Base-by-base conservation (phyloP, 2,888 invertebrate species). In the Taphrorychus bicolor region DNA sequence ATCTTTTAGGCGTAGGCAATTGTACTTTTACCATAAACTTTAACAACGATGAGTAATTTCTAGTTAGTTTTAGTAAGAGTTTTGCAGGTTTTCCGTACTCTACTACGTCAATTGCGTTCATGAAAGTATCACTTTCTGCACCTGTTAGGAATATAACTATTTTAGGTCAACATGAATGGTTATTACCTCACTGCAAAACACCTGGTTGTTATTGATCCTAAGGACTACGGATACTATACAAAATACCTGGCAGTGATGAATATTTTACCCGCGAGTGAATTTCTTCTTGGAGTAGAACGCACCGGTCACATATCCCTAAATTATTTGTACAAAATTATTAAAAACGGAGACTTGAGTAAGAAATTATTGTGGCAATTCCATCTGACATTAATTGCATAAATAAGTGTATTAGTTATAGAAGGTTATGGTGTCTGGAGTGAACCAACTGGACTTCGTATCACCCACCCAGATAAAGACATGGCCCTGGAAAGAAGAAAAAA, bases 371-470 rank as follows among this genome's bases (percentile, higher is more conserved):
- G 11, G 11, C 32, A 7, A 32, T 32, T 11, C 32, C 32, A 32
- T 32, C 32, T 32, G 32, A 7, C 11, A 23, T 14, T n/a, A 11
- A 53, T 22, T 5, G 19, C 21, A 59, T n/a, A 11, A 9, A 21
- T 40, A 4, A 22, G 61, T 70, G n/a, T n/a, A n/a, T 32, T 42
- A 74, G 74, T 70, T 32, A 63, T 59, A 19, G 70, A 71, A 60
- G 49, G 70, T 32, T 71, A 70, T 66, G 71, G 72, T 22, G 70
- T 56, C 45, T 74, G 74, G 74, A 65, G 65, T 5, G 23, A 48
- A 45, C 18, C 58, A 18, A 42, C 23, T 17, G 69, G 69, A 16
- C 23, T 72, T 7, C 63, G 40, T 2, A 53, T 53, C 2, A 23
- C 41, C 24, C 58, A 61, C 14, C 16, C 45, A 32, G 14, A 41